Conservation (phyloP, 2,888 invertebrate genomes). For the Drosophila affinis region DNA sequence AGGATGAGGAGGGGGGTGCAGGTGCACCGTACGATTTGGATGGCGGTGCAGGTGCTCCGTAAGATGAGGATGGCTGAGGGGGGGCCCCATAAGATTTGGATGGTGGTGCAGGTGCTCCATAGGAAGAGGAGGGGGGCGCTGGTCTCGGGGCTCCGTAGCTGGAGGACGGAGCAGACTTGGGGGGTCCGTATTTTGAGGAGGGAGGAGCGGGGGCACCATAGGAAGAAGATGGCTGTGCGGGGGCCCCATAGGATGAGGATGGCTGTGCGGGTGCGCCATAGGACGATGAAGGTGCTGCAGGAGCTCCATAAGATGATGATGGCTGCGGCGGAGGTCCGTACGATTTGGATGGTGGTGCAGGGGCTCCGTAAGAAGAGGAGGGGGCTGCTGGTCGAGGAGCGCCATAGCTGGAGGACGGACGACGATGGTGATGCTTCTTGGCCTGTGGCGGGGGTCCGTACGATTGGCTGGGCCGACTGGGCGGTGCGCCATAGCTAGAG, state of each 20-base stretch:
- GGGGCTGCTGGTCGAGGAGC: slow-evolving; percentile 49
- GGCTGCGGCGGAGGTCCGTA: slow-evolving; percentile 66
- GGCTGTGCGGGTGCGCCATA: slow-evolving; percentile 53
- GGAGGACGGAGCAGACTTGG: slow-evolving; percentile 55
- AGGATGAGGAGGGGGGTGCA: slow-evolving; percentile 47
- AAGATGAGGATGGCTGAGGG: slow-evolving; percentile 69
- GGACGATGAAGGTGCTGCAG: slow-evolving; percentile 82
- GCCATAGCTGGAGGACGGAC: slow-evolving; percentile 85
- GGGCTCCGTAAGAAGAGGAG: slow-evolving; percentile 54
- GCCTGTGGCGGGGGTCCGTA: slow-evolving; percentile 79
- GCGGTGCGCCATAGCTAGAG: slow-evolving; percentile 81
- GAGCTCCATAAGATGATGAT: slow-evolving; percentile 84
- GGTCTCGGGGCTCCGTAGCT: slow-evolving; percentile 84
- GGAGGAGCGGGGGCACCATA: slow-evolving; percentile 77
- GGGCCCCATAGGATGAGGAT: slow-evolving; percentile 84
- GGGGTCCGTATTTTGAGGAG: slow-evolving; percentile 84
- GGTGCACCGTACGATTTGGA: slow-evolving; percentile 56
- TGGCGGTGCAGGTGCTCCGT: slow-evolving; percentile 48
- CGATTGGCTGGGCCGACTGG: slow-evolving; percentile 82
- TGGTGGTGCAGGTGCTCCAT: slow-evolving; percentile 83
- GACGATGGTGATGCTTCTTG: slow-evolving; percentile 76
- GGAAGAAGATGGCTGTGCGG: slow-evolving; percentile 80
- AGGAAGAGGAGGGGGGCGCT: slow-evolving; percentile 82
- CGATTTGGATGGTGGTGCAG: slow-evolving; percentile 60
- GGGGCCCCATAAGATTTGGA: slow-evolving; percentile 57